Evolutionary conservation across 2,888 invertebrate genomes (phyloP).

Genomic region (Lumbricus terrestris): DNA sequence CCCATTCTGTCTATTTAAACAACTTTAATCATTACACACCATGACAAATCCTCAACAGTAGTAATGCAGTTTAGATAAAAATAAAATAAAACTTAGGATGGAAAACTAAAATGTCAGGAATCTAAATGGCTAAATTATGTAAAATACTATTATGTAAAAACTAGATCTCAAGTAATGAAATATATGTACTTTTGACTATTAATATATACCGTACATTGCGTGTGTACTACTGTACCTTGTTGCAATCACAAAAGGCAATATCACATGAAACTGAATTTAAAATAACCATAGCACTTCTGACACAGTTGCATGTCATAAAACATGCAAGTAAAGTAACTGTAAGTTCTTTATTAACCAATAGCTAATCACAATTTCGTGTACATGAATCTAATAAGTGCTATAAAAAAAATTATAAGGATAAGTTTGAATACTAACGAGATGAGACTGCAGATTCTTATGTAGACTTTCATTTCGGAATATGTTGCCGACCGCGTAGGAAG

Average conservation of each 20-base stretch:
- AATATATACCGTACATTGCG: no score
- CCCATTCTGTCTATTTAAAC: background rate
- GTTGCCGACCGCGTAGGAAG: constrained; percentile 82
- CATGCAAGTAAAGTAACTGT: no score
- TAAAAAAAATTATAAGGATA: no score
- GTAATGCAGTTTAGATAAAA: background rate
- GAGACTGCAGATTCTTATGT: constrained; percentile 57
- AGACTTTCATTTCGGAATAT: constrained; percentile 67
- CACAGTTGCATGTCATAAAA: no score
- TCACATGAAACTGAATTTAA: background rate
- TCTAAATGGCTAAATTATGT: background rate
- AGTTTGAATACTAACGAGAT: constrained; percentile 63
- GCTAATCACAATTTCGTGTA: no score
- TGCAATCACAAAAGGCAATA: background rate
- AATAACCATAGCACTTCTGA: background rate
- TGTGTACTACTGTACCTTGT: background rate
- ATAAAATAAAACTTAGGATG: background rate
- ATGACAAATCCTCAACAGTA: background rate
- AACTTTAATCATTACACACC: background rate
- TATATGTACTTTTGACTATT: no score
- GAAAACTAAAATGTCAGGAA: background rate
- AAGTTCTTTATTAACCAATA: no score
- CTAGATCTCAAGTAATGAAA: no score
- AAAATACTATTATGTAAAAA: background rate
- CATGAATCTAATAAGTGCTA: no score